phyloP scores from a whole-genome alignment of 2,113 vertebrate genomes.

The Orthochromis malagaraziensis region DNA sequence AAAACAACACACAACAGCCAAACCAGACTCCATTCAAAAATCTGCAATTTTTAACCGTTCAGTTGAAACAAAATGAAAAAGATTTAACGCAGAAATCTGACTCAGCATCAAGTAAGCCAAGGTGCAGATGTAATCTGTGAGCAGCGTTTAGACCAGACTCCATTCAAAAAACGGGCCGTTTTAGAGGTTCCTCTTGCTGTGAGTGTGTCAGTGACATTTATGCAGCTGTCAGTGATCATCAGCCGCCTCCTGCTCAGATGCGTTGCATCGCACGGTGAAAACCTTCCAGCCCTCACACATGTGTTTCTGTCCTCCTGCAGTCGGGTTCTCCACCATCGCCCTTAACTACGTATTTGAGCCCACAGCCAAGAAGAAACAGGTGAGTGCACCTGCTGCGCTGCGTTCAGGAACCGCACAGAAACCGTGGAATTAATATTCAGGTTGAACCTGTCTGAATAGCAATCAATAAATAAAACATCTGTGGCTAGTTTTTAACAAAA shows the following conservation, averaged over 20 bases:
- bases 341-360: constrained; percentile 68
- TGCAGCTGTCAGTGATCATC: neutral
- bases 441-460: neutral
- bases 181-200: neutral
- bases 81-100: neutral
- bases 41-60: neutral
- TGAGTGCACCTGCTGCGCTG: constrained; percentile 6
- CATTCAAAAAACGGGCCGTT: neutral
- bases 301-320: constrained; percentile 26
- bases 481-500: neutral
- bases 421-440: neutral
- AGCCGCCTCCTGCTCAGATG: neutral
- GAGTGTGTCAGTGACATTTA: neutral
- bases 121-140: neutral
- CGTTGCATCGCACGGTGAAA: neutral
- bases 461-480: neutral
- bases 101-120: neutral
- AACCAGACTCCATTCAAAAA: neutral
- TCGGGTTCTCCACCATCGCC: constrained; percentile 73
- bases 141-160: neutral
- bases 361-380: constrained; percentile 60
- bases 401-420: neutral
- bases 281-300: neutral
- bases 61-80: neutral
- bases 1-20: neutral